Percentiles rank a stretch among this genome's conserved stretches.
Conservation (phyloP, 2,888 invertebrate species). For the Amiota mariae region DNA sequence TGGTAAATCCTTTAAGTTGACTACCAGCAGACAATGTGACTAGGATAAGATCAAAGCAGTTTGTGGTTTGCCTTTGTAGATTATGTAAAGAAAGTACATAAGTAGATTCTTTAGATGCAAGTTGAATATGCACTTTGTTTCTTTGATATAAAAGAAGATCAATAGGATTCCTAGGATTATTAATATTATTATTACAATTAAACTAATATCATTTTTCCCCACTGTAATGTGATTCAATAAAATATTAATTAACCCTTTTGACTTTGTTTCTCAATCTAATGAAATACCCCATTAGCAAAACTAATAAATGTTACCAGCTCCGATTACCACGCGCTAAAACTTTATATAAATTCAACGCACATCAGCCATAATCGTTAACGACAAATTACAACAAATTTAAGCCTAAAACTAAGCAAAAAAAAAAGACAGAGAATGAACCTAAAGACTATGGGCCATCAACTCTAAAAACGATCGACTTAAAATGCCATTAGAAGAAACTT, state of each 20-base stretch:
- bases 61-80: too few species aligned
- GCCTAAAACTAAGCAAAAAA: slow-evolving; percentile 17
- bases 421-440: background rate
- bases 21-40: slow-evolving; percentile 19
- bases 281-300: background rate
- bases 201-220: too few species aligned
- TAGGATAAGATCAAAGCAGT: background rate
- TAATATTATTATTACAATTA: too few species aligned
- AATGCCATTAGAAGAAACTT: slow-evolving; percentile 21
- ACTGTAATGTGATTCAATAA: too few species aligned
- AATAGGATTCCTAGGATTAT: too few species aligned
- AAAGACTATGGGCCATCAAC: slow-evolving; percentile 6
- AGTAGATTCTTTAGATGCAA: too few species aligned
- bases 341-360: slow-evolving; percentile 18
- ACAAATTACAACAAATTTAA: slow-evolving; percentile 29
- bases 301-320: slow-evolving; percentile 1
- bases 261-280: too few species aligned
- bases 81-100: too few species aligned
- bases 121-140: too few species aligned
- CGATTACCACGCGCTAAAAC: slow-evolving; percentile 29
- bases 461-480: slow-evolving; percentile 1
- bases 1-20: background rate
- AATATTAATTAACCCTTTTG: too few species aligned
- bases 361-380: slow-evolving; percentile 22
- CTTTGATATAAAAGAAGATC: too few species aligned